Conservation (phyloP, 2,113 vertebrate genomes). For the Oreochromis niloticus region DNA sequence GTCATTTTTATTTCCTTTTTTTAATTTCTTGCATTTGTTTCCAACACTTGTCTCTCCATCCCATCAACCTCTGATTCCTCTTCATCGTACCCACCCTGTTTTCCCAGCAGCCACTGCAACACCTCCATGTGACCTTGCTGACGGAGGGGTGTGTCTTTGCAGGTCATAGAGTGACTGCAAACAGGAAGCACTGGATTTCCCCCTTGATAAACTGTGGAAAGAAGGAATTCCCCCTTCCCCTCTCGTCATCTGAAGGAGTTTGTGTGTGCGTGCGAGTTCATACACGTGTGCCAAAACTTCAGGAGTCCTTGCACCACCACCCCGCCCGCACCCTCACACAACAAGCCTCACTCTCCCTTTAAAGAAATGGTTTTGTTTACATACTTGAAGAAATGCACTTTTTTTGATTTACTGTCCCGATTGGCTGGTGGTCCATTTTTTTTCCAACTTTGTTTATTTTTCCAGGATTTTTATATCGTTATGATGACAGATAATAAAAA, state of each 20-base stretch:
- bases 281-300: constrained; percentile 61
- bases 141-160: constrained; percentile 71
- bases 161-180: constrained; percentile 61
- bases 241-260: constrained; percentile 3
- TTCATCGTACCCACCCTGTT: constrained; percentile 40
- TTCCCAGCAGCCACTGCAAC: constrained; percentile 67
- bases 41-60: not conserved
- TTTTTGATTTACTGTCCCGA: constrained; percentile 24
- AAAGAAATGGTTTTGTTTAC: constrained; percentile 69
- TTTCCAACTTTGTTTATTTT: not conserved
- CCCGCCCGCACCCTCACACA: constrained; percentile 15
- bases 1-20: constrained; percentile 42
- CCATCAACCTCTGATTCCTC: constrained; percentile 32
- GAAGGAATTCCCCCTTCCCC: not conserved
- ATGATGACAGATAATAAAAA: constrained; percentile 22
- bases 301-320: constrained; percentile 41
- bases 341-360: constrained; percentile 32
- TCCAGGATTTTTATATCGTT: constrained; percentile 19
- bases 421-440: constrained; percentile 11
- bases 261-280: not conserved
- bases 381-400: constrained; percentile 76
- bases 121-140: constrained; percentile 64
- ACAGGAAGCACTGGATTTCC: constrained; percentile 13
- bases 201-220: not conserved
- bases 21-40: constrained; percentile 17